Base-by-base conservation (phyloP, 2,797 vertebrate species). In the Corythornis leucogaster region DNA sequence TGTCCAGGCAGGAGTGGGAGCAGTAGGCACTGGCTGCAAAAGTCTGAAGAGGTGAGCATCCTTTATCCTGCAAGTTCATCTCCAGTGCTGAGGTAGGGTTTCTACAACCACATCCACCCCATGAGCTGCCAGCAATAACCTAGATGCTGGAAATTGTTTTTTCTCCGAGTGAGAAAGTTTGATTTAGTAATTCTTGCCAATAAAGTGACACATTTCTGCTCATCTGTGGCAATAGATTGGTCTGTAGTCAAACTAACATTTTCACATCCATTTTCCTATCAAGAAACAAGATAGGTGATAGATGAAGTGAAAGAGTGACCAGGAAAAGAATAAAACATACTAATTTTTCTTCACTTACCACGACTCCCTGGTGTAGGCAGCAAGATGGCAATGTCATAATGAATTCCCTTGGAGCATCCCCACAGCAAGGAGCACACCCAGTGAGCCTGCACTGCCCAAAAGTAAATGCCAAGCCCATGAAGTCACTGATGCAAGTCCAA, bases 371-470 rank as follows among this genome's bases (percentile, higher is more conserved):
- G 8, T 7, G 16, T 9, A 53, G 35, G 35, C 12, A 64, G 40
- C 13, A 76, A 51, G 26, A 26, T 2, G 5, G 4, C 16, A 48
- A 11, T 48, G 43, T 6, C 40, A n/a, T n/a, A 63, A 21, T 20
- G 33, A 31, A 82, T 67, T 79, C 51, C 17, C 38, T 62, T 58
- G 51, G 42, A 80, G 40, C 25, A 40, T 8, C 4, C 26, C 18
- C 31, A 48, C 19, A 76, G 8, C 15, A 25, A 38, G 69, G 11
- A 78, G 5, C 12, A 11, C 13, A 45, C 4, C 3, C 15, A 25
- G 9, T 14, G 31, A 76, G 26, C 9, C 17, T 46, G 22, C 0
- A 0, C 2, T 8, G 79, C 28, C 38, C 10, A 31, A 10, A 82
- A 48, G 5, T n/a, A 81, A 58, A 6, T 8, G 10, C 9, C 24